Conservation (phyloP, 2,888 invertebrate genomes). For the Oscheius onirici region DNA sequence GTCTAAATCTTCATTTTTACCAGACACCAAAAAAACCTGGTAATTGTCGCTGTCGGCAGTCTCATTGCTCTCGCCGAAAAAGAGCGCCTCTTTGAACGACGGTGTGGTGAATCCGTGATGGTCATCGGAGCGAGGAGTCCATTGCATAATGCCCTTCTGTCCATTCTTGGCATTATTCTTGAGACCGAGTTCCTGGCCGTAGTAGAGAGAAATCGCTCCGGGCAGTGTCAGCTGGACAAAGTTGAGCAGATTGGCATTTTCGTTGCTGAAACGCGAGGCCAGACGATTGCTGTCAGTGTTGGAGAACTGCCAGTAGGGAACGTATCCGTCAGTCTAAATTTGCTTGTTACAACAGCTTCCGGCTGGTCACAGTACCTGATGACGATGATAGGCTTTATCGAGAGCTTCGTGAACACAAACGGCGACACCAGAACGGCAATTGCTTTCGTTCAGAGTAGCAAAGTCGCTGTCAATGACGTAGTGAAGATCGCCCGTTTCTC, state of each 20-base stretch:
- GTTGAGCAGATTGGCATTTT: slow-evolving; percentile 51
- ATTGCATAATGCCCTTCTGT: slow-evolving; percentile 53
- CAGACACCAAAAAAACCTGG: slow-evolving; percentile 26
- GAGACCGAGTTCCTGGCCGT: slow-evolving; percentile 55
- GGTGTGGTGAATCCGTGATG: slow-evolving; percentile 50
- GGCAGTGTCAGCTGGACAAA: slow-evolving; percentile 60
- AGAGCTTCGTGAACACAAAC: slow-evolving; percentile 45
- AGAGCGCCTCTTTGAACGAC: slow-evolving; percentile 33
- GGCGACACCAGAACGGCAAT: slow-evolving; percentile 37
- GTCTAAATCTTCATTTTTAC: slow-evolving; percentile 32
- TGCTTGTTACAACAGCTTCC: background rate
- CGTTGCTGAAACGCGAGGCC: slow-evolving; percentile 49
- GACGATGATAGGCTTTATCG: slow-evolving; percentile 39
- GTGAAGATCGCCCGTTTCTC: slow-evolving; percentile 51
- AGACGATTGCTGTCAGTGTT: slow-evolving; percentile 47
- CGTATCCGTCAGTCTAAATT: slow-evolving; percentile 41
- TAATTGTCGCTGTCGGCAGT: slow-evolving; percentile 46
- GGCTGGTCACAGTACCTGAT: slow-evolving; percentile 33
- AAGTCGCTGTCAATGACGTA: slow-evolving; percentile 56
- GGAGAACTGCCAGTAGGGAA: slow-evolving; percentile 60
- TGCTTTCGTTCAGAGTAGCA: slow-evolving; percentile 35
- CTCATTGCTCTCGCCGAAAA: slow-evolving; percentile 50
- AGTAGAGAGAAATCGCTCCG: slow-evolving; percentile 57
- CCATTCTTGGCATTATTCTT: slow-evolving; percentile 23
- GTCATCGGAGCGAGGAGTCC: slow-evolving; percentile 40